Evolutionary conservation across 2,797 vertebrate genomes (phyloP).

Genomic region (Onychomys arenicola): DNA sequence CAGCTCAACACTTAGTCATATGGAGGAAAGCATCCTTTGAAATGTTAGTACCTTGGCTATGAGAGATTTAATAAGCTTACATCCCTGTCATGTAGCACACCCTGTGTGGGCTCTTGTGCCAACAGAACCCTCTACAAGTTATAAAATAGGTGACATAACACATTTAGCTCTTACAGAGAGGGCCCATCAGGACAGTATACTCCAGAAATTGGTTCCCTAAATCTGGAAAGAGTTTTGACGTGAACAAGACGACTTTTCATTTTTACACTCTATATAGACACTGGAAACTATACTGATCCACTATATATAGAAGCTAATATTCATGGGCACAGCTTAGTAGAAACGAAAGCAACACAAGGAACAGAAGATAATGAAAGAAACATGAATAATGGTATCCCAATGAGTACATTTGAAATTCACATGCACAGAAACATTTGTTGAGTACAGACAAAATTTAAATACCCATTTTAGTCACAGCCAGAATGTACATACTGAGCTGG

Average conservation of each 20-base stretch:
- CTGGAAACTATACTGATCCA: background rate
- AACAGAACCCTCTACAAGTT: background rate
- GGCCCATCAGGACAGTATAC: background rate
- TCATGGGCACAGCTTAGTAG: background rate
- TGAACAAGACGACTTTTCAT: constrained; percentile 14
- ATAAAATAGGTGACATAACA: background rate
- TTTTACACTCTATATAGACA: background rate
- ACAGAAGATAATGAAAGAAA: constrained; percentile 35
- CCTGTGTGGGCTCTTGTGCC: background rate
- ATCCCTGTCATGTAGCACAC: background rate
- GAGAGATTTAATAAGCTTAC: background rate
- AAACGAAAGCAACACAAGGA: background rate
- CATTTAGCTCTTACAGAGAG: background rate
- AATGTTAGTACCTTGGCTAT: constrained; percentile 7
- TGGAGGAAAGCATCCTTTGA: constrained; percentile 3
- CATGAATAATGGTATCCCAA: constrained; percentile 2
- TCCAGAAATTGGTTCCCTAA: background rate
- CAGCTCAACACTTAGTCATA: background rate
- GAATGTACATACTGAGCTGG: background rate
- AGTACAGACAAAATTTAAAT: constrained; percentile 37
- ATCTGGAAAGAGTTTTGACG: constrained; percentile 48
- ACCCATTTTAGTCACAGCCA: constrained; percentile 26
- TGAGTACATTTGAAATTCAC: constrained; percentile 12
- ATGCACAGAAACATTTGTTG: background rate
- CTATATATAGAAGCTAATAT: background rate